Conservation (phyloP, 2,797 vertebrate species). For the Parotocinclus haroldoi region DNA sequence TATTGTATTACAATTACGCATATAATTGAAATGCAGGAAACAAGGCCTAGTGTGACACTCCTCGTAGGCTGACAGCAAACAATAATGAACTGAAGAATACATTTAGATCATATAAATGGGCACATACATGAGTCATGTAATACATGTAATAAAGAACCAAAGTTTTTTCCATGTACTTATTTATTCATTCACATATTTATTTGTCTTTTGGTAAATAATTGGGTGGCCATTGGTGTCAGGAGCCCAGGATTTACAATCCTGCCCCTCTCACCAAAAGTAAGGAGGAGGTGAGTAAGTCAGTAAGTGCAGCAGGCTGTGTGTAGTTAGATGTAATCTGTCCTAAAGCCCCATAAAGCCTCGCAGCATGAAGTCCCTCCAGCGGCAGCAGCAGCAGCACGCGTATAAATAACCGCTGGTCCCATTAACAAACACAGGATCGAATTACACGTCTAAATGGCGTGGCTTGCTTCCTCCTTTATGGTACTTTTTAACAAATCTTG, state of each 20-base stretch:
- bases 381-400: constrained; percentile 64
- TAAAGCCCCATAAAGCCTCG: constrained; percentile 34
- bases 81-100: too few species aligned
- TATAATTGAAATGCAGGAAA: too few species aligned
- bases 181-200: too few species aligned
- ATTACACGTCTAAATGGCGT: constrained; percentile 92
- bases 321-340: constrained; percentile 31
- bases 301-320: constrained; percentile 10
- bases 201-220: too few species aligned
- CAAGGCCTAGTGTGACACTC: too few species aligned
- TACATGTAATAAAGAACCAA: too few species aligned
- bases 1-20: too few species aligned
- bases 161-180: too few species aligned
- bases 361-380: constrained; percentile 53
- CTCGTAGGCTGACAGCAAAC: too few species aligned
- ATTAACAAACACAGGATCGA: constrained; percentile 92
- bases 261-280: neutral
- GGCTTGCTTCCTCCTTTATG: constrained; percentile 81
- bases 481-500: constrained; percentile 93
- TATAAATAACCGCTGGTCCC: constrained; percentile 83
- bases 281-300: neutral
- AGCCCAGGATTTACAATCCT: neutral
- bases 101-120: too few species aligned
- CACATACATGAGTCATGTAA: too few species aligned
- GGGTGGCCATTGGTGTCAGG: neutral